Conservation (phyloP, 2,797 vertebrate genomes). For the Cyprinella venusta region DNA sequence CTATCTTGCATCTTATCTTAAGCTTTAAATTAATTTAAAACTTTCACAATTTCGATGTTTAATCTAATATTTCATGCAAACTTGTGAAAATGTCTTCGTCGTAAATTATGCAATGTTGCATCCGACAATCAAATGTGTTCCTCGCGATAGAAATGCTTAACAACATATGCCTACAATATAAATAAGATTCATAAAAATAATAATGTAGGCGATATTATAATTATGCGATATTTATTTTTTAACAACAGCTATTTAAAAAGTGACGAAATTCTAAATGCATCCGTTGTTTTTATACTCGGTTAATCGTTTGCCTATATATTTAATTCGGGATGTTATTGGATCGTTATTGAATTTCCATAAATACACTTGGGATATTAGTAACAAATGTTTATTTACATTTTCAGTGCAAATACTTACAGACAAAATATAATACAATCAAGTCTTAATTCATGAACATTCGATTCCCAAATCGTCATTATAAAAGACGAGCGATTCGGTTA, state of each 20-base stretch:
- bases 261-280: not conserved
- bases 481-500: conserved; percentile 58
- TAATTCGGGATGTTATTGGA: no score
- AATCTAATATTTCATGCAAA: not conserved
- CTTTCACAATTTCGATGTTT: not conserved
- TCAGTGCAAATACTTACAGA: conserved; percentile 86
- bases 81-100: not conserved
- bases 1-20: no score
- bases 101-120: not conserved
- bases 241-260: not conserved
- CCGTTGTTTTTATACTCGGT: not conserved
- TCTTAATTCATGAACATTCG: conserved; percentile 70
- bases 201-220: not conserved
- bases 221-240: not conserved
- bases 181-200: not conserved
- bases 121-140: not conserved
- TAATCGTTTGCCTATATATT: no score
- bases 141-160: not conserved
- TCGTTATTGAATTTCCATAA: not conserved
- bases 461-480: conserved; percentile 62
- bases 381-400: conserved; percentile 96
- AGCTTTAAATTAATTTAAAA: not conserved
- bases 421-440: conserved; percentile 79
- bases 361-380: conserved; percentile 76
- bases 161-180: no score